Percentiles rank a stretch among this genome's conserved stretches.
These are phyloP conservation scores for Spinus olivaceus DNA, from an alignment of 2,797 vertebrate genomes.

Conservation along the genomic window DNA sequence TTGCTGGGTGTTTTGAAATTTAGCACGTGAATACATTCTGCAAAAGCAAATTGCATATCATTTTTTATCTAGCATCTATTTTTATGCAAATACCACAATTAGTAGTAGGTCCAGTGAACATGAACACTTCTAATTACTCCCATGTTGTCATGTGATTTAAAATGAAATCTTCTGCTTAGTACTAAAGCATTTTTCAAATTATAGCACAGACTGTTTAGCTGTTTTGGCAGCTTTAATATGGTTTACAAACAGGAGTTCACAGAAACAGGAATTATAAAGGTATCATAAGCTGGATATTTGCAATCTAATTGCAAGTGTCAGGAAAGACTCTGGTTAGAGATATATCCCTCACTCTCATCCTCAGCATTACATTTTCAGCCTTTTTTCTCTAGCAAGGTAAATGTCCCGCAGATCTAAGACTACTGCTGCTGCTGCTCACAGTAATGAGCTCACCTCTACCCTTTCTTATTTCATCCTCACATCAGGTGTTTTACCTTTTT, in stretches of 20 bases:
- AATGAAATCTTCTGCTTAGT: neutral
- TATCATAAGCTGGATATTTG: neutral
- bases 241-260: neutral
- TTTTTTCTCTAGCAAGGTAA: neutral
- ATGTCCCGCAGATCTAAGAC: neutral
- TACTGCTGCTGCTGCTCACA: neutral
- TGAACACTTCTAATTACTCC: neutral
- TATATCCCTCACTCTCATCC: neutral
- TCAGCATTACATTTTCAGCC: neutral
- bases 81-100: slow-evolving; percentile 42
- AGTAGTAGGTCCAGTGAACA: neutral
- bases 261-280: neutral
- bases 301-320: neutral
- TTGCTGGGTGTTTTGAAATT: neutral
- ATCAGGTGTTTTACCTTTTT: neutral
- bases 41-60: neutral
- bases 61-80: neutral
- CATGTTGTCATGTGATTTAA: neutral
- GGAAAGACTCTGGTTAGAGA: neutral
- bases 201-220: neutral
- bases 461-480: neutral
- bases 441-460: neutral
- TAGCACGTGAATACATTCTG: neutral
- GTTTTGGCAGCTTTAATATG: neutral
- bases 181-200: slow-evolving; percentile 9